Percentiles rank a stretch among this genome's conserved stretches.
Evolutionary conservation across 2,113 vertebrate genomes (phyloP).

Genomic region (Hemibates koningsi): DNA sequence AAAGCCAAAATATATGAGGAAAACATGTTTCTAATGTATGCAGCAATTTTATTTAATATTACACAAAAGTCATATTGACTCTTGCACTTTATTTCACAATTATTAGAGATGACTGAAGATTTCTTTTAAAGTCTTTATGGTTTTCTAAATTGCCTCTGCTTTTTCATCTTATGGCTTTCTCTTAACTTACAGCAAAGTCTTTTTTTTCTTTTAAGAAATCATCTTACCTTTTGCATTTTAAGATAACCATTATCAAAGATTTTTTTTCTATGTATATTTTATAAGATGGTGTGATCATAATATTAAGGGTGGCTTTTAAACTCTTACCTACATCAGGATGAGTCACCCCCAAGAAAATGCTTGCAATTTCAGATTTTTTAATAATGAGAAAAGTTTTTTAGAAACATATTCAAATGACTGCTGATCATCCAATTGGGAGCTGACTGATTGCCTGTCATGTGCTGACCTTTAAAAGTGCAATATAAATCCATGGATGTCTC

Average conservation of each 20-base stretch:
- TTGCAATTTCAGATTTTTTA: not conserved
- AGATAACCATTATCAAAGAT: not conserved
- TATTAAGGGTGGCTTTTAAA: not conserved
- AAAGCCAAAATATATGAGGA: not conserved
- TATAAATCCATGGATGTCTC: conserved; percentile 73
- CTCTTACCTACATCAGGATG: not conserved
- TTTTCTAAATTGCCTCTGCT: not conserved
- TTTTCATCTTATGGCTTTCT: not conserved
- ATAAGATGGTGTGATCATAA: not conserved
- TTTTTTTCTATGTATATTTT: not conserved
- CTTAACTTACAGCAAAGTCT: not conserved
- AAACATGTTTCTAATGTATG: not conserved
- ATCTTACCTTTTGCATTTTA: not conserved
- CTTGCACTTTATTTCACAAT: not conserved
- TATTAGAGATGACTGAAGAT: not conserved
- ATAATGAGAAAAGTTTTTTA: not conserved
- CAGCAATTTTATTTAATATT: not conserved
- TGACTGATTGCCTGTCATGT: conserved; percentile 55
- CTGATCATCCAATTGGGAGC: conserved; percentile 43
- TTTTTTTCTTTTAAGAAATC: not conserved
- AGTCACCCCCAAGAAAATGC: not conserved
- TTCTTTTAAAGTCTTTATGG: not conserved
- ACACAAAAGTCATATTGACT: not conserved
- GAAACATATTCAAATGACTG: conserved; percentile 15
- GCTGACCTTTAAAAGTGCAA: conserved; percentile 66